These are phyloP conservation scores for Pseudomugil gertrudae DNA, from an alignment of 2,797 vertebrate species.

Conservation along the genomic window DNA sequence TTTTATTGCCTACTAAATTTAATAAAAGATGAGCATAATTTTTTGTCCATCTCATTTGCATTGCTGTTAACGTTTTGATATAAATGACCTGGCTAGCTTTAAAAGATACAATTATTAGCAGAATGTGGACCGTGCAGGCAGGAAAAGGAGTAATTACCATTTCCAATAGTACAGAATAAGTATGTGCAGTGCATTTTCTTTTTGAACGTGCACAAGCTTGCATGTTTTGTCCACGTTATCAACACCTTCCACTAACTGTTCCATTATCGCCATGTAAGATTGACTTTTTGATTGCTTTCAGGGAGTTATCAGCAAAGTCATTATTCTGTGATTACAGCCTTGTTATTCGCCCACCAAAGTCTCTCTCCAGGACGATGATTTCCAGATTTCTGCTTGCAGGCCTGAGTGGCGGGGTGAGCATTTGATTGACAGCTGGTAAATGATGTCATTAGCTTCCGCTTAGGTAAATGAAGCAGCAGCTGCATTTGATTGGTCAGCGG, in stretches of 20 bases:
- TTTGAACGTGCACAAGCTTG: not conserved
- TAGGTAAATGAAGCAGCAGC: conserved; percentile 58
- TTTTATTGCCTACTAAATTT: conserved; percentile 44
- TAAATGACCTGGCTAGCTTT: conserved; percentile 46
- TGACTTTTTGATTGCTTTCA: conserved; percentile 63
- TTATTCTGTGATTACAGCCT: conserved; percentile 64
- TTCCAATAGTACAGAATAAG: conserved; percentile 43
- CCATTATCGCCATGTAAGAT: conserved; percentile 47
- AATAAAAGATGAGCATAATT: conserved; percentile 31
- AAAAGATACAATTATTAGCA: conserved; percentile 60
- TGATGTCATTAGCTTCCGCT: conserved; percentile 66
- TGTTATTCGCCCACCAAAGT: conserved; percentile 53
- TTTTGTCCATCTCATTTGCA: conserved; percentile 42
- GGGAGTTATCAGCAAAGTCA: conserved; percentile 46
- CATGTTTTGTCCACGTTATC: conserved; percentile 10
- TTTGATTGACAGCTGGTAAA: conserved; percentile 70
- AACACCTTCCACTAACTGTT: conserved; percentile 2
- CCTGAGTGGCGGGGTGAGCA: conserved; percentile 44
- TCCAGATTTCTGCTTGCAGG: conserved; percentile 28
- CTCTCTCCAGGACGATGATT: conserved; percentile 38
- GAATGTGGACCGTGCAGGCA: conserved; percentile 34
- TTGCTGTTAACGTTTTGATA: conserved; percentile 33
- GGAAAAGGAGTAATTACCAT: conserved; percentile 60
- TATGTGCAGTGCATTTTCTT: not conserved
- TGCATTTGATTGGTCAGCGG: conserved; percentile 48